Conservation (phyloP, 2,113 vertebrate species). For the Mustela nigripes region DNA sequence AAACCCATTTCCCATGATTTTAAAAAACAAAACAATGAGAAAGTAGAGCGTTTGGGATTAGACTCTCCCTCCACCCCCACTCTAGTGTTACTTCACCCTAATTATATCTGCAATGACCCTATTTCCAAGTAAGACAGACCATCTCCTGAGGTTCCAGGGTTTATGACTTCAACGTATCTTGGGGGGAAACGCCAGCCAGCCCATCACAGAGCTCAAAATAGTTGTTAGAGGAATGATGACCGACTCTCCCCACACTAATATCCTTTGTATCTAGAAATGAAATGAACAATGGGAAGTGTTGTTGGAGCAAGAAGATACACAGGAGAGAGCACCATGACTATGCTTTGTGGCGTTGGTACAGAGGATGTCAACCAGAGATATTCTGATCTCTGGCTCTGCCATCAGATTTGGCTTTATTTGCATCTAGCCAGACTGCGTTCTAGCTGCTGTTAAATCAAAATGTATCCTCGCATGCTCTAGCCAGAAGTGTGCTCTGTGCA, state of each 20-base stretch:
- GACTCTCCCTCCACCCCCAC: not conserved
- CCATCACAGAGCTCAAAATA: not conserved
- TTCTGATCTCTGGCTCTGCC: not conserved
- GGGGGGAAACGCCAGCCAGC: not conserved
- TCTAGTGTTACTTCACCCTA: not conserved
- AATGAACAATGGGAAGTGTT: not conserved
- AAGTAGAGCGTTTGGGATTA: not conserved
- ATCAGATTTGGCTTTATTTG: not conserved
- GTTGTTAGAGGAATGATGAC: not conserved
- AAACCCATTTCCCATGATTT: not conserved
- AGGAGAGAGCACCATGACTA: not conserved
- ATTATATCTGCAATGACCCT: not conserved
- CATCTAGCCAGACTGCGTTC: not conserved
- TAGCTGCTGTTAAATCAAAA: not conserved
- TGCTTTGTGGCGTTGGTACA: accelerated
- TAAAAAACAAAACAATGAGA: not conserved
- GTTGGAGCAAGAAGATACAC: not conserved
- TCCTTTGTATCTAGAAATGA: not conserved
- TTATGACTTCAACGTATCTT: not conserved
- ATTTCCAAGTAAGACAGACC: not conserved
- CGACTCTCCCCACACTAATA: not conserved
- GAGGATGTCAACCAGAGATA: not conserved
- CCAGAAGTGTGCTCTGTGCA: not conserved
- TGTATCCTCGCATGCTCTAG: not conserved
- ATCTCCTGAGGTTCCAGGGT: not conserved